Percentiles rank a stretch among this genome's conserved stretches.
Evolutionary conservation across 2,113 vertebrate species (phyloP).

Genomic region (Riparia riparia): DNA sequence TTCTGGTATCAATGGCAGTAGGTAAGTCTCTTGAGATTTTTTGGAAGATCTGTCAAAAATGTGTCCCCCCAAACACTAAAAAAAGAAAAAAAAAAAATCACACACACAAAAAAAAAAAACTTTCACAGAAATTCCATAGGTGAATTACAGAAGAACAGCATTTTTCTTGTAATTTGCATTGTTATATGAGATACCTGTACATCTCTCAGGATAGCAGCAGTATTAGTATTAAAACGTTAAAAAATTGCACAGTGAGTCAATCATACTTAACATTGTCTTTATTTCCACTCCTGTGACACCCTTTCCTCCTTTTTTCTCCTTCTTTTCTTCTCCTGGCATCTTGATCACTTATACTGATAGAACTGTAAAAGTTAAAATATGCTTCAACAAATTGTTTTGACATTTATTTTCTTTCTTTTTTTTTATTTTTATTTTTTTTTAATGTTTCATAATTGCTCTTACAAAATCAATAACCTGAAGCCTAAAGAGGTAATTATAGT

Average conservation of each 20-base stretch:
- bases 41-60: not conserved
- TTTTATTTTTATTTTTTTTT: not conserved
- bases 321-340: not conserved
- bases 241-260: not conserved
- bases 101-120: not conserved
- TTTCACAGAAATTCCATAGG: not conserved
- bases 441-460: not conserved
- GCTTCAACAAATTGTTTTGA: not conserved
- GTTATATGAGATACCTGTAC: not conserved
- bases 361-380: not conserved
- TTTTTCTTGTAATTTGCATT: not conserved
- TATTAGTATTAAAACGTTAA: not conserved
- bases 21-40: not conserved
- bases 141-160: not conserved
- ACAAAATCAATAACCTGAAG: not conserved
- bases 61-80: not conserved
- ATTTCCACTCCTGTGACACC: not conserved
- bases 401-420: not conserved
- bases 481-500: not conserved
- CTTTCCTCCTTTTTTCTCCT: not conserved
- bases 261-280: not conserved
- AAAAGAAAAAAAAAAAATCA: not conserved
- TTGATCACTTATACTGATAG: not conserved
- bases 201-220: not conserved
- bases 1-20: not conserved